These are phyloP conservation scores for Todiramphus saurophagus DNA, from an alignment of 2,113 vertebrate genomes.

Conservation along the genomic window DNA sequence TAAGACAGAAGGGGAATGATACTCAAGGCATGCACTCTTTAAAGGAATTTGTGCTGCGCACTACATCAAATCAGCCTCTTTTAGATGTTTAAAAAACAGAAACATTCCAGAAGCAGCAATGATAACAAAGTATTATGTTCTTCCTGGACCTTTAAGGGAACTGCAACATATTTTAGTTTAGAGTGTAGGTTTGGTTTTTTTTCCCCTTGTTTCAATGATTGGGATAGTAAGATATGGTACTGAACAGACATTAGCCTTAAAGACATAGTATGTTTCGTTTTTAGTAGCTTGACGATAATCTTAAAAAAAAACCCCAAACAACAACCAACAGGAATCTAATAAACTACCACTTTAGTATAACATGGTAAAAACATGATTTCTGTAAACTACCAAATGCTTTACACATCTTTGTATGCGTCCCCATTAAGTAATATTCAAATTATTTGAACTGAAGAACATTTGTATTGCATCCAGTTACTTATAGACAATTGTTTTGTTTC, in stretches of 20 bases:
- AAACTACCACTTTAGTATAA: not conserved
- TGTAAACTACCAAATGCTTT: not conserved
- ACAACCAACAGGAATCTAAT: not conserved
- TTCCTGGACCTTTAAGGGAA: not conserved
- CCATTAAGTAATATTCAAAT: not conserved
- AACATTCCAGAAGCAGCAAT: not conserved
- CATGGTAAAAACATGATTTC: not conserved
- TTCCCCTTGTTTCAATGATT: not conserved
- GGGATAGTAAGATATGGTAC: not conserved
- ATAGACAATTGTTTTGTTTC: not conserved
- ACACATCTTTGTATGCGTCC: not conserved
- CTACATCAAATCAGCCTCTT: not conserved
- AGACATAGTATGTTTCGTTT: not conserved
- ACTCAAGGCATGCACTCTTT: not conserved
- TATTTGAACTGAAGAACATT: not conserved
- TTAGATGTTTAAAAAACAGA: not conserved
- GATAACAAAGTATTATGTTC: not conserved
- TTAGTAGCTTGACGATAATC: not conserved
- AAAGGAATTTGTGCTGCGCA: not conserved
- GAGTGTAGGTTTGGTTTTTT: not conserved
- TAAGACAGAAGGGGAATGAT: not conserved
- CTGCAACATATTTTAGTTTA: accelerated
- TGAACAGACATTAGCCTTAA: not conserved
- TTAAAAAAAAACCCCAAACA: not conserved
- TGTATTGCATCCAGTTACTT: not conserved